Base-by-base conservation (phyloP, 2,888 invertebrate species). In the Vandiemenella viatica region DNA sequence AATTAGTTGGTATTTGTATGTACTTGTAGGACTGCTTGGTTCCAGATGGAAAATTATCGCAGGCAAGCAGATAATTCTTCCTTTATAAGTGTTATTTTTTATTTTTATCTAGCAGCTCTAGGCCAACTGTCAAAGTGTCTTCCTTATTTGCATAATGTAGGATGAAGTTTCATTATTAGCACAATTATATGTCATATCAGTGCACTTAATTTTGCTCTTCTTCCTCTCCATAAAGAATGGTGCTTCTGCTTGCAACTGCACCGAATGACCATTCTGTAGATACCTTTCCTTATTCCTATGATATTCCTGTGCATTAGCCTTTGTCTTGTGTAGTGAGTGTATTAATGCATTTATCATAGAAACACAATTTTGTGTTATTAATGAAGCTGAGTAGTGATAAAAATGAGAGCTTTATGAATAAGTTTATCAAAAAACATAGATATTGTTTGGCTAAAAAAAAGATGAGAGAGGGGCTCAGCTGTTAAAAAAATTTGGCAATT, bases 41-140 rank as follows among this genome's bases (percentile, higher is more conserved):
- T 53, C 55, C 53, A 50, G 53, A 55, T 51, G 53, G 55, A 53
- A 55, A 53, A 50, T 55, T 55, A 53, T 53, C 55, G 48, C 51
- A 55, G 55, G 55, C 55, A 55, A 55, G 55, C 53, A 48, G 53
- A 50, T 49, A 49, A 51, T 52, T 48, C 44, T 52, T 52, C 54
- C 52, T 52, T 45, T 52, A 47, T 53, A 43, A 45, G 50, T 53
- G 53, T 53, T 43, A 44, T 47, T 20, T 18, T 40, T 37, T 46
- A 19, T 37, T 46, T 37, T n/a, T n/a, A 21, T 19, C 23, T 43
- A 37, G 37, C 22, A 46, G n/a, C 38, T n/a, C n/a, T 43, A 44
- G 40, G 49, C 21, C 15, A 44, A 38, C 18, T 37, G 16, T 37
- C 18, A 20, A 40, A 41, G 26, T 50, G 38, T 18, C 5, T 26